These are phyloP conservation scores for Crocodylus rhombifer DNA, from an alignment of 2,797 vertebrate genomes.

Conservation along the genomic window DNA sequence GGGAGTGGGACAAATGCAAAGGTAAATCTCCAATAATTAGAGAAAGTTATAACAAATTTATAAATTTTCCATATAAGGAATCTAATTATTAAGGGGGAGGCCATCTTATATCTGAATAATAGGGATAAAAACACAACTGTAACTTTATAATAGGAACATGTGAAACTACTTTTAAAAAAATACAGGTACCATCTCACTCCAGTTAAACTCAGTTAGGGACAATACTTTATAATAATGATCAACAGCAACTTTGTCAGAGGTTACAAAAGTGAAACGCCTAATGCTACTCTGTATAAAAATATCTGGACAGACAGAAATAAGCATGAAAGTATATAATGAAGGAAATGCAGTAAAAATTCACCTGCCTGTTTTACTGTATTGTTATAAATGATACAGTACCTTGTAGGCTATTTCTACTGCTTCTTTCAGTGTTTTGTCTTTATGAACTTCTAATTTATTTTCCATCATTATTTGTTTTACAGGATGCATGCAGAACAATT, in stretches of 20 bases:
- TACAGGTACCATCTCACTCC: too few species aligned
- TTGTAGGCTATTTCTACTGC: slow-evolving; percentile 96
- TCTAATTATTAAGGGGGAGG: too few species aligned
- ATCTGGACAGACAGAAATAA: not conserved
- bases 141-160: too few species aligned
- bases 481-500: slow-evolving; percentile 98
- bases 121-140: too few species aligned
- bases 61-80: too few species aligned
- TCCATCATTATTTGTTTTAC: slow-evolving; percentile 96
- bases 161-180: too few species aligned
- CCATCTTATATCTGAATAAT: too few species aligned
- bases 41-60: too few species aligned
- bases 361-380: not conserved
- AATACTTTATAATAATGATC: not conserved
- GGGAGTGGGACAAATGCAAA: too few species aligned
- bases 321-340: not conserved
- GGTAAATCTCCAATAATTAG: too few species aligned
- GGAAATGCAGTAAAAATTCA: not conserved
- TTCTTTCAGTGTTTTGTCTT: slow-evolving; percentile 95
- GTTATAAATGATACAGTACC: slow-evolving; percentile 75
- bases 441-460: slow-evolving; percentile 98
- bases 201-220: too few species aligned
- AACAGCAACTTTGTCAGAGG: not conserved
- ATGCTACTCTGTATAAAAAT: not conserved
- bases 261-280: not conserved